A percentile compares a stretch with the other conserved stretches of the same genome.
Evolutionary conservation across 2,888 invertebrate species (phyloP).

Genomic region (Nomada goodeniana): DNA sequence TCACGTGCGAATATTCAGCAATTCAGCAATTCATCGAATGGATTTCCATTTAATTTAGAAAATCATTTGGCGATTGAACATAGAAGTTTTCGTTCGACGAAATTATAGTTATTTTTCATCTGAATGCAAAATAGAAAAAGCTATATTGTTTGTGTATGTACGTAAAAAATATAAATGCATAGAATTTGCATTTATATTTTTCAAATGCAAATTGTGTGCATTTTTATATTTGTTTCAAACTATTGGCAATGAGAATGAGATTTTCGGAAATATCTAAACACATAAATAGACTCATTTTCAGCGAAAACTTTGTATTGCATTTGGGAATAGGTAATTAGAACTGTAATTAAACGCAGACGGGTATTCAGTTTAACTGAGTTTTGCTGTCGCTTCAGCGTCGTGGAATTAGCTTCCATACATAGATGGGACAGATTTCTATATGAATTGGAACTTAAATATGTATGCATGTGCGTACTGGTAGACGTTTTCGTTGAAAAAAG

Average conservation of each 20-base stretch:
- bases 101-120: too few relatives aligned
- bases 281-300: neutral
- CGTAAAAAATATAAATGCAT: too few relatives aligned
- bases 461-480: too few relatives aligned
- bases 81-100: neutral
- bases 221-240: too few relatives aligned
- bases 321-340: neutral
- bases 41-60: constrained; percentile 1
- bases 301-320: neutral
- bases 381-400: neutral
- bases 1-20: constrained; percentile 25
- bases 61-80: neutral
- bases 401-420: neutral
- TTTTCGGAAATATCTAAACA: neutral
- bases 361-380: neutral
- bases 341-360: neutral
- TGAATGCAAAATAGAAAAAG: too few relatives aligned
- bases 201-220: too few relatives aligned
- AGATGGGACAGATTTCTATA: too few relatives aligned
- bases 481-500: too few relatives aligned
- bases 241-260: too few relatives aligned
- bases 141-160: too few relatives aligned
- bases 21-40: neutral
- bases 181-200: too few relatives aligned
- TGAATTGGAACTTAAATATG: too few relatives aligned